Percentiles rank a stretch among this genome's conserved stretches.
Evolutionary conservation across 2,888 invertebrate species (phyloP).

Genomic region (Nephrotoma flavescens): DNA sequence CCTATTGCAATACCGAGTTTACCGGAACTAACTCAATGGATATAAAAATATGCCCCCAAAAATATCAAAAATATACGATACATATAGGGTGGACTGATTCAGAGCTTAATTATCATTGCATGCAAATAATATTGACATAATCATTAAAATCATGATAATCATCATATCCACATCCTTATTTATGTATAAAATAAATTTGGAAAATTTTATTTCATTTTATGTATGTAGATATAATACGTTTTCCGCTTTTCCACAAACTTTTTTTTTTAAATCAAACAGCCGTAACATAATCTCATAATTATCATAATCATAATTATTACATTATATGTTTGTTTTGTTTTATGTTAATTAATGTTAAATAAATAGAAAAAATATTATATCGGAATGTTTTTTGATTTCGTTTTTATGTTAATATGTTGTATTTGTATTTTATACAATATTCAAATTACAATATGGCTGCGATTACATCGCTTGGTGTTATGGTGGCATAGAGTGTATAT

Average conservation of each 20-base stretch:
- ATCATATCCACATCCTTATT: not conserved
- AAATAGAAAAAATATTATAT: not conserved
- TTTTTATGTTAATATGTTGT: not conserved
- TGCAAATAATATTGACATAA: not conserved
- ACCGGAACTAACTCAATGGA: too few relatives aligned
- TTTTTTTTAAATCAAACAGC: not conserved
- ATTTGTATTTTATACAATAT: not conserved
- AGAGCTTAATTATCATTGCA: not conserved
- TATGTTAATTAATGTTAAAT: not conserved
- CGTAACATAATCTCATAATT: not conserved
- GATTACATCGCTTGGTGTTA: not conserved
- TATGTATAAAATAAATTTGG: not conserved
- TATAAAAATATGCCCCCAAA: too few relatives aligned
- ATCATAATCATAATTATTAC: not conserved
- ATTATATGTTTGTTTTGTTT: not conserved
- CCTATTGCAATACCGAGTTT: too few relatives aligned
- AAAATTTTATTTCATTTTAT: not conserved
- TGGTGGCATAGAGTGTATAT: not conserved
- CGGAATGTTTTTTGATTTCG: not conserved
- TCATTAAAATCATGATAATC: not conserved
- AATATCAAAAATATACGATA: too few relatives aligned
- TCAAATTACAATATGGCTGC: not conserved
- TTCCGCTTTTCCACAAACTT: not conserved
- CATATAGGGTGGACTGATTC: not conserved
- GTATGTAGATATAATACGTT: not conserved